These are phyloP conservation scores for Oscarella lobularis DNA, from an alignment of 37 sponge, comb jelly and placozoan genomes.

Conservation along the genomic window DNA sequence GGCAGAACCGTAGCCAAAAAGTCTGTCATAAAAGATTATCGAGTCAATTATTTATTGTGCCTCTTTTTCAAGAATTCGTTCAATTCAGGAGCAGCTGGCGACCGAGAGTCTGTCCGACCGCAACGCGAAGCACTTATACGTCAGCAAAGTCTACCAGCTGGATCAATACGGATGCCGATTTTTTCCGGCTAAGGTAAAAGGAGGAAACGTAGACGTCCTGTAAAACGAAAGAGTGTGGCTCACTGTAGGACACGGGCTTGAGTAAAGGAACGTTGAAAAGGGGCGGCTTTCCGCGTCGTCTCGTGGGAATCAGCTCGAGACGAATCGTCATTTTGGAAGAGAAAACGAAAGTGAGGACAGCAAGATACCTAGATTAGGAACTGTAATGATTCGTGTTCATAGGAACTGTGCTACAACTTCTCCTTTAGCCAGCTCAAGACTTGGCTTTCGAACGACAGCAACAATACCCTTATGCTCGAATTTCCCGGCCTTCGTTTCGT, in stretches of 20 bases:
- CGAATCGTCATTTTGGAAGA: neutral
- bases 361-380: too few species aligned
- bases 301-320: neutral
- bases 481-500: too few species aligned
- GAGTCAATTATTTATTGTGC: neutral
- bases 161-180: constrained; percentile 68
- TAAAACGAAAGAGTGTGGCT: too few species aligned
- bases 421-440: too few species aligned
- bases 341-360: neutral
- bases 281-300: neutral
- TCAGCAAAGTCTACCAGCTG: constrained; percentile 52
- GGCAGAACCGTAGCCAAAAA: neutral
- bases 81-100: neutral
- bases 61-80: neutral
- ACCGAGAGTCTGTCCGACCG: constrained; percentile 42
- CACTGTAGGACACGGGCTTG: too few species aligned
- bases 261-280: too few species aligned
- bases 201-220: too few species aligned
- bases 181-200: constrained; percentile 46
- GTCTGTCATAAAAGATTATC: constrained; percentile 1
- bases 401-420: too few species aligned
- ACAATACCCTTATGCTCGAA: too few species aligned
- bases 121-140: constrained; percentile 80
- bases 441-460: too few species aligned
- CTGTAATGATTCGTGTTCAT: too few species aligned